phyloP scores from a whole-genome alignment of 2,888 invertebrate species.

The Caenorhabditis doughertyi region DNA sequence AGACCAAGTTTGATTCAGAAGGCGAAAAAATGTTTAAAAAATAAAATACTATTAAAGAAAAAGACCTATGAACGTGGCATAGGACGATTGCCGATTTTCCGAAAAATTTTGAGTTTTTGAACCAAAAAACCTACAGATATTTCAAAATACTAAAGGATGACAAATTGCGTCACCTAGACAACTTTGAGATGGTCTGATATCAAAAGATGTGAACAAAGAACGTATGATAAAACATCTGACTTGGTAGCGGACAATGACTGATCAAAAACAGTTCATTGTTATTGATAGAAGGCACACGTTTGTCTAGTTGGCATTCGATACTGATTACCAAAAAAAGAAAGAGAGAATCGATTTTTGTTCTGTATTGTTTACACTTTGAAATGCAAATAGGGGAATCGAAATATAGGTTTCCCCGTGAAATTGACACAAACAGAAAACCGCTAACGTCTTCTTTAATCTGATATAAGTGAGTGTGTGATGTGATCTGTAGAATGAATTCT shows the following conservation, averaged over 20 bases:
- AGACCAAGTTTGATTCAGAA: neutral
- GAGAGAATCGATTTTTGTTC: slow-evolving; percentile 7
- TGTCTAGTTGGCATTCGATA: neutral
- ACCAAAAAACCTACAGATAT: too few relatives aligned
- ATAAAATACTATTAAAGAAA: too few relatives aligned
- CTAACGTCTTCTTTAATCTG: slow-evolving; percentile 12
- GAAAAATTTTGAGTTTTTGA: too few relatives aligned
- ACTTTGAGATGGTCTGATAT: slow-evolving; percentile 17
- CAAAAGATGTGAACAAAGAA: slow-evolving; percentile 23
- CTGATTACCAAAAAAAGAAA: neutral
- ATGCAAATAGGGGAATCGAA: too few relatives aligned
- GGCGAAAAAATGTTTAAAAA: neutral
- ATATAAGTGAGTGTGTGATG: slow-evolving; percentile 8
- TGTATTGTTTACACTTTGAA: neutral
- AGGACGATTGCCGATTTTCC: too few relatives aligned
- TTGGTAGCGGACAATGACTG: neutral
- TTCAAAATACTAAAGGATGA: too few relatives aligned
- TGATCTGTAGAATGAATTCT: slow-evolving; percentile 14
- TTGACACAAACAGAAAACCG: slow-evolving; percentile 4
- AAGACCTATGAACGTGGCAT: too few relatives aligned
- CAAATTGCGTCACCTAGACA: too few relatives aligned
- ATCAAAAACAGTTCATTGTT: slow-evolving; percentile 13
- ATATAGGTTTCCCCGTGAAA: neutral
- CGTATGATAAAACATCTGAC: slow-evolving; percentile 24
- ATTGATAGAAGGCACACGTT: neutral